These are phyloP conservation scores for Calliphora vomitoria DNA, from an alignment of 2,888 invertebrate genomes.

Conservation along the genomic window DNA sequence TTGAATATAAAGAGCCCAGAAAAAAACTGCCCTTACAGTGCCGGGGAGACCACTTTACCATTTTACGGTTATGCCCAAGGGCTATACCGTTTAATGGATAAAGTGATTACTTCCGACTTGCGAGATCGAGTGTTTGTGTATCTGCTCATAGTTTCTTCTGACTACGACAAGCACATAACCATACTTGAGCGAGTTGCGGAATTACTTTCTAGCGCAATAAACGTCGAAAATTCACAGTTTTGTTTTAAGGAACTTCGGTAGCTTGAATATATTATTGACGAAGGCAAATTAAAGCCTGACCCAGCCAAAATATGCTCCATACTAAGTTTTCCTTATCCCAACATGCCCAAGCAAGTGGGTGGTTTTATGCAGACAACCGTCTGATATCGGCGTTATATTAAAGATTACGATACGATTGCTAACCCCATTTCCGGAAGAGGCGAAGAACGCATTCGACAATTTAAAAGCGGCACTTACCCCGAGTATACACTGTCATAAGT, in stretches of 20 bases:
- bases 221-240: not conserved
- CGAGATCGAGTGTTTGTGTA: conserved; percentile 18
- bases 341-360: not conserved
- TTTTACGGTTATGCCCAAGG: conserved; percentile 57
- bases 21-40: conserved; percentile 52
- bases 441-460: not conserved
- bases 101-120: conserved; percentile 9
- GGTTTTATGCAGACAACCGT: not conserved
- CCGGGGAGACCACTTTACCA: conserved; percentile 45
- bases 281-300: not conserved
- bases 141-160: not conserved
- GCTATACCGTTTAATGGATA: conserved; percentile 73
- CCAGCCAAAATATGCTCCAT: conserved; percentile 1
- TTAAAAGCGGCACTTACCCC: not conserved
- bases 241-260: not conserved
- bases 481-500: too few relatives aligned
- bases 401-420: not conserved
- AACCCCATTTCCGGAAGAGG: not conserved
- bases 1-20: conserved; percentile 1
- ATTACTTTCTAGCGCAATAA: not conserved
- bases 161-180: not conserved
- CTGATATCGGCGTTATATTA: not conserved
- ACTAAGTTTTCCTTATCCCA: not conserved
- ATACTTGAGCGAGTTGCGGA: not conserved
- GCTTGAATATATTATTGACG: not conserved